Base-by-base conservation (phyloP, 2,888 invertebrate species). In the Trypoxylon attenuatum region DNA sequence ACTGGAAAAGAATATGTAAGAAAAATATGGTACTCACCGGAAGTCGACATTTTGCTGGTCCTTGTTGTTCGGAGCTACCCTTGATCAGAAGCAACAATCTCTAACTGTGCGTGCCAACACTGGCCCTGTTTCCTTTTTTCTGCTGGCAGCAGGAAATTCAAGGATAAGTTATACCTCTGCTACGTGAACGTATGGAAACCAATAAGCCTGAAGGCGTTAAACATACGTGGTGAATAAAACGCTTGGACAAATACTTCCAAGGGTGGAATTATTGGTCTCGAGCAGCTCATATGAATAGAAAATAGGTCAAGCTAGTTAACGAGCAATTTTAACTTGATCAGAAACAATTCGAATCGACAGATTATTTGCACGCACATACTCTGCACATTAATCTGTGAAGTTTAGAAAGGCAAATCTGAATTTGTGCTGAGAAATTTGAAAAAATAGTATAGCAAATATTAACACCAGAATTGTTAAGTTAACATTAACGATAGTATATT, bases 321-420 rank as follows among this genome's bases (percentile, higher is more conserved):
- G 45, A 66, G 58, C 71, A 78, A 79, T 80, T 78, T 79, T 69
- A 68, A 62, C 62, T 59, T 56, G 51, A 70, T 78, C 63, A 49
- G 53, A 51, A 55, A 66, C 52, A 57, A 19, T 25, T 62, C 58
- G 57, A 66, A 61, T 19, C 21, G 64, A 65, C 63, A 69, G 62
- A 71, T 38, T 23, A 53, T 52, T 45, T 29, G 52, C n/a, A n/a
- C n/a, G n/a, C n/a, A n/a, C n/a, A n/a, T n/a, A n/a, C n/a, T n/a
- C n/a, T n/a, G n/a, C n/a, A n/a, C n/a, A n/a, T n/a, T n/a, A n/a
- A n/a, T n/a, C n/a, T n/a, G n/a, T n/a, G n/a, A n/a, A n/a, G n/a
- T n/a, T n/a, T n/a, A n/a, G n/a, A n/a, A n/a, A n/a, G n/a, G n/a
- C n/a, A n/a, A n/a, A n/a, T n/a, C n/a, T n/a, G n/a, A n/a, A n/a